A percentile compares a stretch with the other conserved stretches of the same genome.
Conservation (phyloP, 2,888 invertebrate species). For the Amiota mariae region DNA sequence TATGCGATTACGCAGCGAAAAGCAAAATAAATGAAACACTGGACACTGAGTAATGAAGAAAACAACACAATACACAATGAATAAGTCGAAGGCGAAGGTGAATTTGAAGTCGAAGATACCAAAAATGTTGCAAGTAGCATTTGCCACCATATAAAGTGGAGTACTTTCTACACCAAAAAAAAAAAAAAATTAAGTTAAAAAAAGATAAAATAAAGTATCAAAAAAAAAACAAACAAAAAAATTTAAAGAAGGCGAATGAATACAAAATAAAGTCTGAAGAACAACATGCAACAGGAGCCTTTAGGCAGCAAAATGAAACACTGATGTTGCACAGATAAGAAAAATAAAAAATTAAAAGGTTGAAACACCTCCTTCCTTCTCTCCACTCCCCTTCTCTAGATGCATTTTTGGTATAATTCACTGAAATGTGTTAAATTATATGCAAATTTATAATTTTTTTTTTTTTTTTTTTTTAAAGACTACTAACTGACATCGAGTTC, state of each 20-base stretch:
- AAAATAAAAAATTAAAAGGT: not conserved
- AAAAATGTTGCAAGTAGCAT: not conserved
- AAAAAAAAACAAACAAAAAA: constrained; percentile 37
- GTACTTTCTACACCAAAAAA: not conserved
- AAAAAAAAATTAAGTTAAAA: constrained; percentile 31
- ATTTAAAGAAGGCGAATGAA: not conserved
- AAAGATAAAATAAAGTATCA: constrained; percentile 32
- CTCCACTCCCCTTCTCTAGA: too few species aligned
- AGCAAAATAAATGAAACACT: not conserved
- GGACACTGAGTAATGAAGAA: not conserved
- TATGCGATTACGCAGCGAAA: constrained; percentile 27
- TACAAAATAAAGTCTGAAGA: not conserved
- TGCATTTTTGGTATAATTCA: not conserved
- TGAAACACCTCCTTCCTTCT: too few species aligned
- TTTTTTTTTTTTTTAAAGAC: not conserved
- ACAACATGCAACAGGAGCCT: constrained; percentile 23
- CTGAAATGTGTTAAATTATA: not conserved
- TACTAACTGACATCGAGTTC: not conserved
- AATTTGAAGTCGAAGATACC: too few species aligned
- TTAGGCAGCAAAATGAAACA: constrained; percentile 28
- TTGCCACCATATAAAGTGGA: constrained; percentile 1
- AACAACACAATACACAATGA: not conserved
- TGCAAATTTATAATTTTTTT: not conserved
- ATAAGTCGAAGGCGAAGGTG: not conserved
- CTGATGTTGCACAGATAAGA: constrained; percentile 34